Evolutionary conservation across 1,140 invertebrate species (phyloP).

Genomic region (Globodera ellingtonae): DNA sequence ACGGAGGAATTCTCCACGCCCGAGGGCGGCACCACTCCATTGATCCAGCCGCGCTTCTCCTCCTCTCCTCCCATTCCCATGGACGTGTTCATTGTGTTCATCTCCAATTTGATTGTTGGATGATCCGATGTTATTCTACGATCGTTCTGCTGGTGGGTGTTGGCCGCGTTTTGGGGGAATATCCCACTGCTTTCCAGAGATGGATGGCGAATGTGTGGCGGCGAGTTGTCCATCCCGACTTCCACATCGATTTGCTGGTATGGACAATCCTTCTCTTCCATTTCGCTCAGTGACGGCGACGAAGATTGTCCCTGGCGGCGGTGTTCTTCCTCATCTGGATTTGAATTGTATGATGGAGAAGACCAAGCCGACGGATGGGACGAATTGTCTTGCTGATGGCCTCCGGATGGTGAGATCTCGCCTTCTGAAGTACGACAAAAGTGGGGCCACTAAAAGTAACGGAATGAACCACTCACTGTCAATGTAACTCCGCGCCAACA

Average conservation of each 20-base stretch:
- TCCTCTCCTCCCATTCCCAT: neutral
- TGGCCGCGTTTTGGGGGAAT: neutral
- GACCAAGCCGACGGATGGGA: neutral
- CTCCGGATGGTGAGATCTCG: neutral
- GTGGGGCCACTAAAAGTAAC: neutral
- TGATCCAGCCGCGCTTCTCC: neutral
- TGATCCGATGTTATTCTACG: neutral
- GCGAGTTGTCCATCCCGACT: neutral
- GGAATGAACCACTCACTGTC: slow-evolving; percentile 28
- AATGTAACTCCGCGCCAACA: slow-evolving; percentile 35
- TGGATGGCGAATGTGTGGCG: neutral
- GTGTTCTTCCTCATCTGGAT: neutral
- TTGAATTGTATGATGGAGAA: neutral
- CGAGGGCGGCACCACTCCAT: neutral
- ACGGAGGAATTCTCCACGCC: neutral
- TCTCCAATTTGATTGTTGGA: neutral
- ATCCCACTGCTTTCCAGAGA: neutral
- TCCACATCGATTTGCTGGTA: neutral
- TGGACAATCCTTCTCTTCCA: neutral
- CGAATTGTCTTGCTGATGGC: neutral
- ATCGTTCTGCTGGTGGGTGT: neutral
- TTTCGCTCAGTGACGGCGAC: slow-evolving; percentile 11
- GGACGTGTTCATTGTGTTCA: neutral
- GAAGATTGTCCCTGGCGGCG: neutral
- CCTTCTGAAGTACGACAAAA: slow-evolving; percentile 2